Base-by-base conservation (phyloP, 2,113 vertebrate genomes). In the Etia nguti region DNA sequence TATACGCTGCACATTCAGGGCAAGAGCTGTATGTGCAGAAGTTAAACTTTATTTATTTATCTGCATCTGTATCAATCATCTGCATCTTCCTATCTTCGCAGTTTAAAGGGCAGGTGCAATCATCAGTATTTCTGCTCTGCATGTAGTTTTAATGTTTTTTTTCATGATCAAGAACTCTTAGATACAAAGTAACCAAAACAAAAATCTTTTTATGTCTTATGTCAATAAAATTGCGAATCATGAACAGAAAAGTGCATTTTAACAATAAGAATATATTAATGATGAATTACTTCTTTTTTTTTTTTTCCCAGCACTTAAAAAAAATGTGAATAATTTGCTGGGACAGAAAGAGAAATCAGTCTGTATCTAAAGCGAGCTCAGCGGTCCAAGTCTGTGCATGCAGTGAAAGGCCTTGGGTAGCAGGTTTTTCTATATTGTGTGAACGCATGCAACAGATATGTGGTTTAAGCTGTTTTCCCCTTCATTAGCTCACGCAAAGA, bases 331-430 rank as follows among this genome's bases (percentile, higher is more conserved):
- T 57, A 46, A 86, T 83, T 79, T 84, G 85, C 85, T 80, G 70
- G 84, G 48, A 80, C 82, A 79, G 84, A 70, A 86, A 43, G 2
- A 91, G 3, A 65, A 83, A 60, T 80, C 60, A 8, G 13, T 55
- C 79, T 68, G n/a, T 46, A 43, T 26, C 9, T 65, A 54, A 70
- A 83, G 70, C 22, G 79, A 59, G 46, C 48, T 80, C 29, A 43
- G 16, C 84, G 90, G 91, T 87, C 29, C 38, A 86, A 86, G 89
- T 95, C 92, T 94, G 95, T 95, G 95, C 95, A 96, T 95, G 96
- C 96, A 96, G 96, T 96, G 94, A 95, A 94, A 92, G 90, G 41
- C 90, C 92, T 93, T 91, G 81, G 87, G 87, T 84, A 56, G 77
- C 79, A 86, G 77, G 84, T 43, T 83, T 62, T 82, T 38, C 8